Conservation (phyloP, 2,113 vertebrate genomes). For the Corynorhinus townsendii region DNA sequence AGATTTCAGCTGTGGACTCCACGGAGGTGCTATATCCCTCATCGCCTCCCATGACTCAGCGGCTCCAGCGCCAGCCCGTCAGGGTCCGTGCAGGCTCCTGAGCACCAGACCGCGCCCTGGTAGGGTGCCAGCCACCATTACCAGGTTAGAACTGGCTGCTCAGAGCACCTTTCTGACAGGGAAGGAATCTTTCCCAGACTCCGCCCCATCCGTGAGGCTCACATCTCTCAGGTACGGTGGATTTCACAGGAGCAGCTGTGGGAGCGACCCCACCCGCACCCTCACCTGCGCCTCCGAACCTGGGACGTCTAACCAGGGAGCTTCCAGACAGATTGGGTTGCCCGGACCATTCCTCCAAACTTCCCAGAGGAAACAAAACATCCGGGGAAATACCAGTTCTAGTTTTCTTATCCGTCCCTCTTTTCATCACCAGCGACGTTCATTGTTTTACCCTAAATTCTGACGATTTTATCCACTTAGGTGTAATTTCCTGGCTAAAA, state of each 20-base stretch:
- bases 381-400: neutral
- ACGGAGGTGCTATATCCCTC: neutral
- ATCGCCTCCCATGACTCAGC: neutral
- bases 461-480: neutral
- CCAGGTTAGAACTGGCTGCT: neutral
- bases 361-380: neutral
- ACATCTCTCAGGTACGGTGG: neutral
- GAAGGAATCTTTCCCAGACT: neutral
- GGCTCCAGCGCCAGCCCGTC: neutral
- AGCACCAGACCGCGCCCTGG: fast-evolving
- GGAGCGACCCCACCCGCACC: fast-evolving
- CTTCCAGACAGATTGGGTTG: neutral
- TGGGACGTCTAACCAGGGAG: neutral
- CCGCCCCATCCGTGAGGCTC: neutral
- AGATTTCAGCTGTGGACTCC: neutral
- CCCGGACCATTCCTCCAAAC: neutral
- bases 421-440: neutral
- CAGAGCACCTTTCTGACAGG: neutral
- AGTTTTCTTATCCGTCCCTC: neutral
- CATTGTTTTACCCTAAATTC: neutral
- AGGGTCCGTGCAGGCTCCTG: too few relatives aligned
- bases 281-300: neutral
- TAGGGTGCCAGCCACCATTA: neutral
- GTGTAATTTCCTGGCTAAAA: neutral
- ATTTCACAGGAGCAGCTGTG: neutral